Conservation (phyloP, 92 coral and sea anemone species). For the Epizoanthus fatuus region DNA sequence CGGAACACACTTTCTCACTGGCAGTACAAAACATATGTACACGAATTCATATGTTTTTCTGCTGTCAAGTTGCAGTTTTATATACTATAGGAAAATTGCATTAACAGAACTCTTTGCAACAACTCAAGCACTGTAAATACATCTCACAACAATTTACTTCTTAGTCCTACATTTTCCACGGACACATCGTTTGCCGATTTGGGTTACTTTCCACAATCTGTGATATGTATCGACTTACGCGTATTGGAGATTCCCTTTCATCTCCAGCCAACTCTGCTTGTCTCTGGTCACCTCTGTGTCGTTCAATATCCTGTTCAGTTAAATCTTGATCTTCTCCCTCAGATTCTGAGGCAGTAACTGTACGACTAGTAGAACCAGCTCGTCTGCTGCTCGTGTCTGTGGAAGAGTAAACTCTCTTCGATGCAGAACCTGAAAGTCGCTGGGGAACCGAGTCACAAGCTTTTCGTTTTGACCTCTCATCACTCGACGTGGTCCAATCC, state of each 20-base stretch:
- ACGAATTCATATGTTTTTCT: no score
- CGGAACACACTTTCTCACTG: no score
- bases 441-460: conserved; percentile 15
- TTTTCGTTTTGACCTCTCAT: conserved; percentile 5
- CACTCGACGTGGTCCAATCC: not conserved
- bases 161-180: no score
- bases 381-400: not conserved
- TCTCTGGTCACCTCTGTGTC: conserved; percentile 4
- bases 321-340: conserved; percentile 14
- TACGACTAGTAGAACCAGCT: conserved; percentile 11
- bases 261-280: conserved; percentile 32
- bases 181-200: no score
- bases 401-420: conserved; percentile 16
- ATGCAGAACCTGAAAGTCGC: conserved; percentile 2
- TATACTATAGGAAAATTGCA: no score
- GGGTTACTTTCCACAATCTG: not conserved
- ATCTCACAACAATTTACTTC: no score
- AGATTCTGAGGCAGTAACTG: conserved; percentile 35
- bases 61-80: no score
- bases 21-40: no score
- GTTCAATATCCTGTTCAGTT: conserved; percentile 27
- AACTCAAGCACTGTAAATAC: no score
- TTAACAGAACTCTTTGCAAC: no score
- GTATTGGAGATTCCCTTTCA: conserved; percentile 27
- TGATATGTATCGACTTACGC: not conserved